Percentiles rank a stretch among this genome's conserved stretches.
These are phyloP conservation scores for Upupa epops DNA, from an alignment of 2,113 vertebrate species.

Conservation along the genomic window DNA sequence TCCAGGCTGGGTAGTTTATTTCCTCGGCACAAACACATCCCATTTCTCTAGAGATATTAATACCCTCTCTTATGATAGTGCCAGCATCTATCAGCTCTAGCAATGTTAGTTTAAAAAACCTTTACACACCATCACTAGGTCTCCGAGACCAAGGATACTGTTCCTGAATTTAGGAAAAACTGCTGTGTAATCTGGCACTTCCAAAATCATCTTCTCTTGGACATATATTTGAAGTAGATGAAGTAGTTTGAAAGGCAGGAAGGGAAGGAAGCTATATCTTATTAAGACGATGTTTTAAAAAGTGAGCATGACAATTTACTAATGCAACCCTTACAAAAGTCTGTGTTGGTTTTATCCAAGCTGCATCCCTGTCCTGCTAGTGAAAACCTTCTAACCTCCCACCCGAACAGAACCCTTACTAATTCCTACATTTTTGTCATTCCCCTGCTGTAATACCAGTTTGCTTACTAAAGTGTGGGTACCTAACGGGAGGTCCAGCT, in stretches of 20 bases:
- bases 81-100: background rate
- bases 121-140: background rate
- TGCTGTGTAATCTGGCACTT: background rate
- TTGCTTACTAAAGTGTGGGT: conserved; percentile 6
- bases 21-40: background rate
- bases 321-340: background rate
- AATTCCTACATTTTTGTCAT: conserved; percentile 47
- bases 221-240: background rate
- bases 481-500: conserved; percentile 45
- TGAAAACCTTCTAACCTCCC: conserved; percentile 1
- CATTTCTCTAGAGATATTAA: background rate
- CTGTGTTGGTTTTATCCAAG: background rate
- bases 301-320: background rate
- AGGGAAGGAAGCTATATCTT: background rate
- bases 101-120: background rate
- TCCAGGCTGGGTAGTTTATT: background rate
- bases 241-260: background rate
- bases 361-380: background rate
- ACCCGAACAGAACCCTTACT: conserved; percentile 18
- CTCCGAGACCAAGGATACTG: background rate
- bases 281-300: background rate
- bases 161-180: background rate
- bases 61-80: background rate
- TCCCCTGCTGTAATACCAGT: conserved; percentile 26
- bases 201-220: background rate